These are phyloP conservation scores for Drosophila mayri DNA, from an alignment of 1,140 invertebrate genomes.

Conservation along the genomic window DNA sequence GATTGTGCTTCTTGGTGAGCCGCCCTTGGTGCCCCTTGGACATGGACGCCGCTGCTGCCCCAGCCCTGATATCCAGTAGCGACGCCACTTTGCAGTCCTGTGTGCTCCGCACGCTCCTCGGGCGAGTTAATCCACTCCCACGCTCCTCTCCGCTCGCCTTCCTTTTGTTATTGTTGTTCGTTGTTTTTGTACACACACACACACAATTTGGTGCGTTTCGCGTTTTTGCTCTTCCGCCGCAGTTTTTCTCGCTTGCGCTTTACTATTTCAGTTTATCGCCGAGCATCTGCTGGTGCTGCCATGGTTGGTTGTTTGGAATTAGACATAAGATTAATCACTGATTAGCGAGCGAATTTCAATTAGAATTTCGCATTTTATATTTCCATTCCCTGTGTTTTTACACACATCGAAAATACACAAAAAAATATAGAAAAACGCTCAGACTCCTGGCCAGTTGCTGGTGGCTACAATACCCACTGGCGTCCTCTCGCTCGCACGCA, in stretches of 20 bases:
- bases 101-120: conserved; percentile 63
- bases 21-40: conserved; percentile 53
- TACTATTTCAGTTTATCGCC: conserved; percentile 20
- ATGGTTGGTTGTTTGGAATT: conserved; percentile 5
- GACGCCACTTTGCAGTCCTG: conserved; percentile 80
- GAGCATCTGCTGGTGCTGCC: conserved; percentile 28
- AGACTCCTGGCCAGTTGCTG: conserved; percentile 44
- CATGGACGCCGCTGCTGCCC: conserved; percentile 81
- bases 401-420: conserved; percentile 76
- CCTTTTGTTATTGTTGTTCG: conserved; percentile 56
- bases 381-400: conserved; percentile 54
- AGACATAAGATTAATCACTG: not conserved
- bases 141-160: conserved; percentile 31
- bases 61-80: conserved; percentile 74
- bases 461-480: conserved; percentile 39
- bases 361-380: conserved; percentile 59
- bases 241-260: conserved; percentile 21
- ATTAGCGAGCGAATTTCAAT: conserved; percentile 2
- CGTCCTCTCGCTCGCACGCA: conserved; percentile 59
- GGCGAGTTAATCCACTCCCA: conserved; percentile 58
- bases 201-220: conserved; percentile 27
- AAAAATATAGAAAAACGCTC: conserved; percentile 75
- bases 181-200: conserved; percentile 64
- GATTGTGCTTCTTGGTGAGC: conserved; percentile 35
- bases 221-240: conserved; percentile 24